Evolutionary conservation across 2,113 vertebrate genomes (phyloP).

Genomic region (Grantiella picta): DNA sequence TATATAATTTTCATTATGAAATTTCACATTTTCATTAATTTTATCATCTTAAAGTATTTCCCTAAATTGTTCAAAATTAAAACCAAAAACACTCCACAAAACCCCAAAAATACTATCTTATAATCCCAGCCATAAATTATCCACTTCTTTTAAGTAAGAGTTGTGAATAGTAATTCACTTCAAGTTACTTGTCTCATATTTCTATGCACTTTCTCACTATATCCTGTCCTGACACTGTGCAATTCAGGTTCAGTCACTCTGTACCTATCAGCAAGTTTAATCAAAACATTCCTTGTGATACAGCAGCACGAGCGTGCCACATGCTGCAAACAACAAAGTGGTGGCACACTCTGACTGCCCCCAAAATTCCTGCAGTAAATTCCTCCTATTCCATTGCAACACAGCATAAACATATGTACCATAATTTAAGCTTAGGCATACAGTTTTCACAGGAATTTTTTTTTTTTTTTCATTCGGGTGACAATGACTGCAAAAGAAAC

Average conservation of each 20-base stretch:
- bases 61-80: background rate
- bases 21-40: background rate
- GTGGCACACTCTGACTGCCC: accelerated
- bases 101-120: background rate
- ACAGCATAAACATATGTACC: background rate
- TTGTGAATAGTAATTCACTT: background rate
- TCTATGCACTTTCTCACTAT: background rate
- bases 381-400: background rate
- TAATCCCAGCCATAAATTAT: background rate
- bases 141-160: background rate
- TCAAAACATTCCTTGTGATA: background rate
- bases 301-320: background rate
- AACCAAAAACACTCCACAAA: background rate
- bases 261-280: background rate
- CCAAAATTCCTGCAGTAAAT: background rate
- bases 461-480: background rate
- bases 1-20: too few relatives aligned
- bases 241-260: background rate
- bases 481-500: background rate
- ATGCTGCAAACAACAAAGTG: background rate
- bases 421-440: background rate
- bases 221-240: background rate
- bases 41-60: background rate
- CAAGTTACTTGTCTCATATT: background rate
- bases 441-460: background rate